phyloP scores from a whole-genome alignment of 2,888 invertebrate genomes.

The Suillia variegata region DNA sequence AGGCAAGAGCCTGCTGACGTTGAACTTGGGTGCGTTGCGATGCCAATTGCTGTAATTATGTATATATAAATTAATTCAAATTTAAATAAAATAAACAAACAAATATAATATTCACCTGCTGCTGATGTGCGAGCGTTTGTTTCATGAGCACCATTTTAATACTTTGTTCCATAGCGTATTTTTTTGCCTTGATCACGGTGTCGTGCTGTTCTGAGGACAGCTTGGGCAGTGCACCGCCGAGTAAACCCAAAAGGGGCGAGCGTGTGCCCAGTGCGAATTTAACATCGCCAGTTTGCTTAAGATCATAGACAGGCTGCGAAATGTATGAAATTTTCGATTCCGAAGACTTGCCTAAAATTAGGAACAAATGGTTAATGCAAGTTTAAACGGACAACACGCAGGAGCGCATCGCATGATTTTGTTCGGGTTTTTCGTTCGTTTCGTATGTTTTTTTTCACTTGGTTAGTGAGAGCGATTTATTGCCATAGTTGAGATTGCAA shows the following conservation, averaged over 20 bases:
- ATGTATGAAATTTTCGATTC: conserved; percentile 65
- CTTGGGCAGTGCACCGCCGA: conserved; percentile 88
- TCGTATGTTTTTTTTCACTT: conserved; percentile 3
- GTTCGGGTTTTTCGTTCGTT: conserved; percentile 4
- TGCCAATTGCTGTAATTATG: conserved; percentile 86
- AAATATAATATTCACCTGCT: conserved; percentile 65
- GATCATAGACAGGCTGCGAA: conserved; percentile 78
- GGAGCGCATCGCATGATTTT: neutral
- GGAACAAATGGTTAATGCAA: conserved; percentile 41
- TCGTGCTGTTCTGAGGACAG: conserved; percentile 88
- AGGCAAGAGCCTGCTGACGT: conserved; percentile 85
- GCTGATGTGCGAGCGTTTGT: conserved; percentile 98
- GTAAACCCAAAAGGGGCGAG: conserved; percentile 81
- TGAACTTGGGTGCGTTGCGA: conserved; percentile 88
- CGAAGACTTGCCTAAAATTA: conserved; percentile 58
- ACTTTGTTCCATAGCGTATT: conserved; percentile 99
- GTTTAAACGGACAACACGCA: neutral
- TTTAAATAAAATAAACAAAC: conserved; percentile 23
- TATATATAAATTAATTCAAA: no score
- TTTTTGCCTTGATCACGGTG: conserved; percentile 92
- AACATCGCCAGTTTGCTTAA: conserved; percentile 86
- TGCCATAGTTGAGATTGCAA: no score
- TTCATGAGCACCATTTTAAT: conserved; percentile 99
- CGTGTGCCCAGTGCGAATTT: conserved; percentile 88
- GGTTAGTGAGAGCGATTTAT: neutral